Conservation (phyloP, 2,113 vertebrate genomes). For the Beaufortia kweichowensis region DNA sequence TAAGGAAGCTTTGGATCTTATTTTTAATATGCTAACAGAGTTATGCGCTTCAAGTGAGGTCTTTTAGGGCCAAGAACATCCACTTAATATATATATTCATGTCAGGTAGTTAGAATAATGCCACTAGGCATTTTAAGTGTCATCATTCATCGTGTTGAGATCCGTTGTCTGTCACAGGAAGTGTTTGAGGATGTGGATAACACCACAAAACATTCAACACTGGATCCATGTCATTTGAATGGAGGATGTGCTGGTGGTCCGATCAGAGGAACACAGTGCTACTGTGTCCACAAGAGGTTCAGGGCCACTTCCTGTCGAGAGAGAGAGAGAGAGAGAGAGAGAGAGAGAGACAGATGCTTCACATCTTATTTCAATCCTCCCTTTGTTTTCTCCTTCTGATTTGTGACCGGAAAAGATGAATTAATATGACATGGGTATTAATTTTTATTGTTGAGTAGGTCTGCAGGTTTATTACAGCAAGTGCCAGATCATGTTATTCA, state of each 20-base stretch:
- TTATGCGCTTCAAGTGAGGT: no score
- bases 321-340: slow-evolving; percentile 52
- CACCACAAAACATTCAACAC: slow-evolving; percentile 30
- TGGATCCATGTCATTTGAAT: slow-evolving; percentile 66
- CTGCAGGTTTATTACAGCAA: slow-evolving; percentile 18
- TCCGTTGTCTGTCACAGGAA: not conserved
- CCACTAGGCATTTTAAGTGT: not conserved
- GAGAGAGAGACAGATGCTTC: slow-evolving; percentile 65
- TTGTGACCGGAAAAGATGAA: slow-evolving; percentile 35
- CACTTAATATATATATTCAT: not conserved
- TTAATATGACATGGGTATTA: slow-evolving; percentile 6
- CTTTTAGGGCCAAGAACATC: not conserved
- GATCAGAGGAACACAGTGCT: slow-evolving; percentile 68
- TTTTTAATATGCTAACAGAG: no score
- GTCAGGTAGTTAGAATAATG: not conserved
- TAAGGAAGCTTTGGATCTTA: no score
- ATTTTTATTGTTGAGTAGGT: slow-evolving; percentile 13
- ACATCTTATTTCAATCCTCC: slow-evolving; percentile 71
- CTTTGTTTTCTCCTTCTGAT: slow-evolving; percentile 66
- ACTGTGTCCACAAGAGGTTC: slow-evolving; percentile 69
- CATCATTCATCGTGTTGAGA: not conserved
- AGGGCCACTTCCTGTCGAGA: slow-evolving; percentile 71
- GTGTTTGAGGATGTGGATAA: slow-evolving; percentile 28
- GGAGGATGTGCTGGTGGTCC: slow-evolving; percentile 66
- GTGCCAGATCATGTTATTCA: no score